These are phyloP conservation scores for Procavia capensis DNA, from an alignment of 2,113 vertebrate species.

Conservation along the genomic window DNA sequence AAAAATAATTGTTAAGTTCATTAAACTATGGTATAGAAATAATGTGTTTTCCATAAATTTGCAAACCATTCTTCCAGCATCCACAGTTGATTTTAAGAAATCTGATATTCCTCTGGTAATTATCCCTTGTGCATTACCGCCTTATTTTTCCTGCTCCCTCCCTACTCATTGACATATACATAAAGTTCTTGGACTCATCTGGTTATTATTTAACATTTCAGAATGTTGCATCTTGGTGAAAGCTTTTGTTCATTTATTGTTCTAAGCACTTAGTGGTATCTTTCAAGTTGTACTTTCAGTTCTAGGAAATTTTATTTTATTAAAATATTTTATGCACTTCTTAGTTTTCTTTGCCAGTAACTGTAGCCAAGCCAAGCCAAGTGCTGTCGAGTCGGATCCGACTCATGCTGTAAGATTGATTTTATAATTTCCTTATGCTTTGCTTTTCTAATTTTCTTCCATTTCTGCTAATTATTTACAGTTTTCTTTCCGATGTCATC, in stretches of 20 bases:
- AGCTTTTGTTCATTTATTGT: neutral
- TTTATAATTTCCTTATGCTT: neutral
- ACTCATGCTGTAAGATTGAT: no score
- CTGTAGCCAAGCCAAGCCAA: no score
- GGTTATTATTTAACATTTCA: neutral
- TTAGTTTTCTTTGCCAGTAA: neutral
- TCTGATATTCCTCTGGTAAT: neutral
- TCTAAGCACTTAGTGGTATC: neutral
- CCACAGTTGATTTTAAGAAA: neutral
- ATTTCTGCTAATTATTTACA: neutral
- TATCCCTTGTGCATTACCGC: neutral
- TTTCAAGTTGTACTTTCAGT: no score
- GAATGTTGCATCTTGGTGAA: neutral
- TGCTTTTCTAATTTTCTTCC: neutral
- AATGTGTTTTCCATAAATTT: neutral
- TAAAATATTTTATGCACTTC: neutral
- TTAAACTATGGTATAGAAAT: neutral
- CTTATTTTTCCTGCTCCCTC: neutral
- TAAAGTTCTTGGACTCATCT: neutral
- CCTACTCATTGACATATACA: neutral
- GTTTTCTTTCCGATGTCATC: neutral
- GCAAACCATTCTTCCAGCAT: neutral
- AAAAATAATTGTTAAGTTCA: neutral
- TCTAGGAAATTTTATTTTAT: neutral
- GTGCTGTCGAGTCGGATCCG: no score